Base-by-base conservation (phyloP, 2,888 invertebrate species). In the Andrena flavipes region DNA sequence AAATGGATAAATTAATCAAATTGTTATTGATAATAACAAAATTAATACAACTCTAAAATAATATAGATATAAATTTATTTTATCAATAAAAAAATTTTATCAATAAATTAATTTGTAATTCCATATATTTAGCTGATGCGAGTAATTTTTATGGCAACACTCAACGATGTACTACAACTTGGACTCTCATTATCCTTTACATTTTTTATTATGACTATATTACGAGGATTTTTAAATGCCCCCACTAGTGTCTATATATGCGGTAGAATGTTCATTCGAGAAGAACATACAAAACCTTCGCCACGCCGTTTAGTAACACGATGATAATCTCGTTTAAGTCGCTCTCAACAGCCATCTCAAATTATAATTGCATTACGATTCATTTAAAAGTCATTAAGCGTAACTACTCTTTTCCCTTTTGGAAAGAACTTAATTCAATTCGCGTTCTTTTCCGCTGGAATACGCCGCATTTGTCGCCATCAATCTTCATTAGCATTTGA, bases 401-500 rank as follows among this genome's bases (percentile, higher is more conserved):
- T 35, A 78, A 75, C 67, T 68, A 33, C 26, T 48, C 54, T 42
- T 74, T 78, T 68, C 51, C 54, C 54, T n/a, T 30, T 54, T n/a
- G 6, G 26, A 65, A 68, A 60, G 77, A 62, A 68, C 10, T n/a
- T 62, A 62, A 75, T 78, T 62, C 67, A 51, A 78, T 78, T 78
- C 67, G 23, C 54, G 30, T 68, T 74, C 42, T 33, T 60, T n/a
- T 35, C 35, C 30, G 33, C 23, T 29, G 35, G 10, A 48, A 42
- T 33, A 54, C 29, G 8, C 30, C n/a, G 49, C 62, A 30, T 78
- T 75, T 63, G 56, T 75, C 68, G 67, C 62, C 60, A 78, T 78
- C 77, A 75, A 78, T 78, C 62, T 78, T 74, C 67, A 75, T 74
- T 75, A 78, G 62, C 29, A 42, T 74, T 29, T 23, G 20, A 62